A percentile compares a stretch with the other conserved stretches of the same genome.
Conservation (phyloP, 1,140 invertebrate genomes). For the Aphelenchoides besseyi region DNA sequence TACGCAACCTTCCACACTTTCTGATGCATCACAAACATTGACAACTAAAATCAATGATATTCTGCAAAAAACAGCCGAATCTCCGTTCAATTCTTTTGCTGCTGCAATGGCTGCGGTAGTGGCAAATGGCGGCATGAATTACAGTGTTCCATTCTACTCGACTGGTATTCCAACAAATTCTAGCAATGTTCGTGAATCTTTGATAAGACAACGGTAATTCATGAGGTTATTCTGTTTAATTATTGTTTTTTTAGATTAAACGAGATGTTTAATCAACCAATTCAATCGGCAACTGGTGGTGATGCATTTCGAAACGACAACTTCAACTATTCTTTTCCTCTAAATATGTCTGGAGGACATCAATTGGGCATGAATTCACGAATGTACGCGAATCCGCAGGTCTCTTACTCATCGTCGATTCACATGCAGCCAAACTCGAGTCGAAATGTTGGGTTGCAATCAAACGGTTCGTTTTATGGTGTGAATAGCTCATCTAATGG, state of each 20-base stretch:
- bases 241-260: not conserved
- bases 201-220: too few species aligned
- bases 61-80: not conserved
- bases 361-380: not conserved
- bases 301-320: not conserved
- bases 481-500: not conserved
- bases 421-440: not conserved
- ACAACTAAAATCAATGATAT: not conserved
- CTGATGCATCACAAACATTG: not conserved
- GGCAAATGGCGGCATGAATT: not conserved
- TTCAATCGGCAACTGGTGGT: not conserved
- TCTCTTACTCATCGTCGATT: not conserved
- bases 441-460: not conserved
- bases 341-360: too few species aligned
- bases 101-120: not conserved
- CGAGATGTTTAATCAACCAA: not conserved
- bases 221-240: too few species aligned
- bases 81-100: not conserved
- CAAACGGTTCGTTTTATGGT: not conserved
- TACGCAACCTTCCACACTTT: too few species aligned
- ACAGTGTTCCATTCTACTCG: not conserved
- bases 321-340: too few species aligned
- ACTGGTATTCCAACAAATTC: not conserved
- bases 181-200: too few species aligned
- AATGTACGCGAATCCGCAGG: not conserved